These are phyloP conservation scores for Mastigias papua DNA, from an alignment of 30 jellyfish, hydroid and myxozoan genomes.

Conservation along the genomic window DNA sequence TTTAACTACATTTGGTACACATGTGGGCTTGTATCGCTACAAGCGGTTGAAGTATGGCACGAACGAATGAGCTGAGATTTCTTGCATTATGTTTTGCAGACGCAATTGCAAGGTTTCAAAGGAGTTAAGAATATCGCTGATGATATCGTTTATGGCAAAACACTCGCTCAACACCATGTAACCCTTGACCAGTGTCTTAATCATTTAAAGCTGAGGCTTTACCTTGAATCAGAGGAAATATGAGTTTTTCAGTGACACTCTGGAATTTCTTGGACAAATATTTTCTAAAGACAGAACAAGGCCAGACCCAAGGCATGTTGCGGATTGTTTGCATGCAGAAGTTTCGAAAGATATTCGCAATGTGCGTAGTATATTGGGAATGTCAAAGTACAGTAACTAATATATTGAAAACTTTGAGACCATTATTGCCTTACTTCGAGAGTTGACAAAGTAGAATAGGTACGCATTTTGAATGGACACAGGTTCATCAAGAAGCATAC, in stretches of 20 bases:
- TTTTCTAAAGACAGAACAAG: neutral
- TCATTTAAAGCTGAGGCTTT: neutral
- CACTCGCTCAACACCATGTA: neutral
- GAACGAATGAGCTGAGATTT: neutral
- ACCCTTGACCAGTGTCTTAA: neutral
- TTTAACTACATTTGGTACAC: neutral
- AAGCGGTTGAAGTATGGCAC: neutral
- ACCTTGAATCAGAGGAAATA: neutral
- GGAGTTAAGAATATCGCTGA: constrained; percentile 26
- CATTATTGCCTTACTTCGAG: neutral
- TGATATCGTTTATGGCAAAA: neutral
- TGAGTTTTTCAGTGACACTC: neutral
- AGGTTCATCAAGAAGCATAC: neutral
- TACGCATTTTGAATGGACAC: neutral
- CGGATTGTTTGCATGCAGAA: neutral
- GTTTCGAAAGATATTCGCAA: neutral
- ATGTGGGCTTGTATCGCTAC: neutral
- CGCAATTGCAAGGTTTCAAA: neutral
- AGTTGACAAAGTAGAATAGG: neutral
- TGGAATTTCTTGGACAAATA: neutral
- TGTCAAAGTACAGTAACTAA: neutral
- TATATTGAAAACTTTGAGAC: neutral
- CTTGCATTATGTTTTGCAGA: neutral
- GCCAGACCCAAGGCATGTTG: neutral
- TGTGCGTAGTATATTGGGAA: constrained; percentile 1